phyloP scores from a whole-genome alignment of 2,888 invertebrate species.

The Sminthurinus aureus region DNA sequence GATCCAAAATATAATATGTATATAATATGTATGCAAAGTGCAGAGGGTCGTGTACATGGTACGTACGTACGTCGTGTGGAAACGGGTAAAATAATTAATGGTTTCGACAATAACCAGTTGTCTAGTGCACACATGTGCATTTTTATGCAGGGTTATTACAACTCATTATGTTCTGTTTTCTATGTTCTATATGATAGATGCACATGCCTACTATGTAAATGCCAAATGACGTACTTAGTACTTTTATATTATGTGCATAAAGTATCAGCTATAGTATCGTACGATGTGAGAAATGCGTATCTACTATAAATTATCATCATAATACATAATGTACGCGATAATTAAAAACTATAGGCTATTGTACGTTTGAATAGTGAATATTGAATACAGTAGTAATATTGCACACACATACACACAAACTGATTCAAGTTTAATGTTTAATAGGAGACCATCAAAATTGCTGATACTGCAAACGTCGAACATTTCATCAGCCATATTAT shows the following conservation, averaged over 20 bases:
- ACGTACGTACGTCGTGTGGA: not conserved
- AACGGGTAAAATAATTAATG: not conserved
- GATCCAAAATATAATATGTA: too few species aligned
- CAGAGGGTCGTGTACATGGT: not conserved
- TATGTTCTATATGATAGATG: too few species aligned
- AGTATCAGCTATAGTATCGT: too few species aligned
- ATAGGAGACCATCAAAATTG: not conserved
- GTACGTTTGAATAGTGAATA: too few species aligned
- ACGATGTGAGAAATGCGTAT: too few species aligned
- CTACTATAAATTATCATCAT: too few species aligned
- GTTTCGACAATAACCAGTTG: not conserved
- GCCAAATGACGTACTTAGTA: too few species aligned
- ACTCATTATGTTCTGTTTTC: too few species aligned
- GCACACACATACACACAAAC: not conserved
- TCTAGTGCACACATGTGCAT: not conserved
- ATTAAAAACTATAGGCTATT: too few species aligned
- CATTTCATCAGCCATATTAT: not conserved
- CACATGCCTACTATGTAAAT: not conserved
- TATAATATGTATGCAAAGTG: too few species aligned
- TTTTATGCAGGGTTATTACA: not conserved
- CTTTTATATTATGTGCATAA: not conserved
- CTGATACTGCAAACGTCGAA: not conserved
- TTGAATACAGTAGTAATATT: not conserved
- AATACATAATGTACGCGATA: too few species aligned
- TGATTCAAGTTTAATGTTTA: not conserved